Percentiles rank a stretch among this genome's conserved stretches.
Evolutionary conservation across 2,113 vertebrate genomes (phyloP).

Genomic region (Coregonus clupeaformis): DNA sequence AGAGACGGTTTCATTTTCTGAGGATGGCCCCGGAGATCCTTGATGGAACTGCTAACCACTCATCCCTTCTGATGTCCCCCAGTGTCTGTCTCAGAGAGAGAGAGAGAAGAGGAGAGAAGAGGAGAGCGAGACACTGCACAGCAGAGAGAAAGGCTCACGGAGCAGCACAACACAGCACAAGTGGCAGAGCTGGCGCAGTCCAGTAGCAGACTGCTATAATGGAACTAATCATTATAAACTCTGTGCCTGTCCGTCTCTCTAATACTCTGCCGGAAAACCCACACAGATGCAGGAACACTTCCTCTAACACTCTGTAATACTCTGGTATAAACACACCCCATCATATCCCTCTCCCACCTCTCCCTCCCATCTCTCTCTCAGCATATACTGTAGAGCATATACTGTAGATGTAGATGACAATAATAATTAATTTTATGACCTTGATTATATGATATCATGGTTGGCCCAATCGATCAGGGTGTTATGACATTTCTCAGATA

Average conservation of each 20-base stretch:
- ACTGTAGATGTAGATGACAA: too few relatives aligned
- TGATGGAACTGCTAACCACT: conserved; percentile 71
- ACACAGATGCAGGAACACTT: background rate
- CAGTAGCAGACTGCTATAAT: conserved; percentile 26
- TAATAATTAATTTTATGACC: background rate
- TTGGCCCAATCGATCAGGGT: conserved; percentile 47
- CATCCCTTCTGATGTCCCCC: conserved; percentile 58
- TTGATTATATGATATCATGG: conserved; percentile 17
- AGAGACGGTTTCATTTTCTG: conserved; percentile 72
- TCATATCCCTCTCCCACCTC: background rate
- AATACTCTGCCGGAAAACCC: background rate
- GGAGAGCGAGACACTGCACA: conserved; percentile 22
- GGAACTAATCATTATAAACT: conserved; percentile 21
- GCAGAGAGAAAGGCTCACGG: background rate
- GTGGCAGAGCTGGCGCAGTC: conserved; percentile 43
- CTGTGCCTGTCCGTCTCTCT: conserved; percentile 7
- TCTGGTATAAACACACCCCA: background rate
- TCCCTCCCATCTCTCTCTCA: background rate
- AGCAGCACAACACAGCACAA: conserved; percentile 31
- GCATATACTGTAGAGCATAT: too few relatives aligned
- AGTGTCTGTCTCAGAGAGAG: conserved; percentile 49
- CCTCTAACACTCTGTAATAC: background rate
- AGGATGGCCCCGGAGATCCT: conserved; percentile 63
- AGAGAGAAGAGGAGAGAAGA: too few relatives aligned
- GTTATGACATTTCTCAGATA: conserved; percentile 38